Conservation (phyloP, 2,113 vertebrate species). For the Theristicus caerulescens region DNA sequence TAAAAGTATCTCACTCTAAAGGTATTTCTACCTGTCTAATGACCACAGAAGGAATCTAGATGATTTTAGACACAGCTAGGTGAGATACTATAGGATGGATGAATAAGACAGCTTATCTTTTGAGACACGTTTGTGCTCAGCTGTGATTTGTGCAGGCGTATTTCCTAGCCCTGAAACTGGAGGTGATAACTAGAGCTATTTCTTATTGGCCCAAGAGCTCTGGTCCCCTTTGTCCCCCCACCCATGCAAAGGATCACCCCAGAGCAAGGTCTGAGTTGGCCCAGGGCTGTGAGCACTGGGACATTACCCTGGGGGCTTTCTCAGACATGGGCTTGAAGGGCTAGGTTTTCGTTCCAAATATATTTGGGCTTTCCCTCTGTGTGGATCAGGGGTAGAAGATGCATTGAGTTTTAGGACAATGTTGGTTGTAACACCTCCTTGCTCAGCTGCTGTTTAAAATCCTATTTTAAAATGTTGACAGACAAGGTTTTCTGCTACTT, state of each 20-base stretch:
- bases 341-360: neutral
- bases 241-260: neutral
- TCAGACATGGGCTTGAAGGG: neutral
- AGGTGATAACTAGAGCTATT: neutral
- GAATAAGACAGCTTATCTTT: neutral
- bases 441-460: neutral
- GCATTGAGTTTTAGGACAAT: neutral
- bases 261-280: neutral
- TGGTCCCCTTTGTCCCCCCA: neutral
- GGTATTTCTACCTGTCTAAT: neutral
- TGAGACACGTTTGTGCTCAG: neutral
- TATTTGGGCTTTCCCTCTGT: neutral
- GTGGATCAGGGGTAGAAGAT: neutral
- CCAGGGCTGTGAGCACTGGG: accelerated
- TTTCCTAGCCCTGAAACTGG: neutral
- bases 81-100: neutral
- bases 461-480: neutral
- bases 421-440: neutral
- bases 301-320: neutral
- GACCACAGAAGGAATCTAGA: neutral
- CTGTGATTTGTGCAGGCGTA: neutral
- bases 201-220: neutral
- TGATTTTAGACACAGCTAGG: neutral
- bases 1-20: neutral
- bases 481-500: neutral